These are phyloP conservation scores for Ochropleura plecta DNA, from an alignment of 2,888 invertebrate genomes.

Conservation along the genomic window DNA sequence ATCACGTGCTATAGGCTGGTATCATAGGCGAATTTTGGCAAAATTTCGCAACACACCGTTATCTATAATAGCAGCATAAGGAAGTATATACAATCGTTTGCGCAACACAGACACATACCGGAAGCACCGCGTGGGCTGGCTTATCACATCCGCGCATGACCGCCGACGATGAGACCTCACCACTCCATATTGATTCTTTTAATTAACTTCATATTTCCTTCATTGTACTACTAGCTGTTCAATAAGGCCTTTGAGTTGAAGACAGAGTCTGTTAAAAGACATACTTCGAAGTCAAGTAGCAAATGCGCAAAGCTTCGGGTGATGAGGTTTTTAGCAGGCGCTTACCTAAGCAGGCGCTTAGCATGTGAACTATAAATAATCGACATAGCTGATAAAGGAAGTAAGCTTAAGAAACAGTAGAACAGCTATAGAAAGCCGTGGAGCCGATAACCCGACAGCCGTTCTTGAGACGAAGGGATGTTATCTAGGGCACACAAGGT, in stretches of 20 bases:
- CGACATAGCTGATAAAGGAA: no score
- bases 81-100: slow-evolving; percentile 72
- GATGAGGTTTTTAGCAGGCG: neutral
- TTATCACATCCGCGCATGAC: slow-evolving; percentile 76
- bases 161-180: slow-evolving; percentile 59
- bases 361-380: neutral
- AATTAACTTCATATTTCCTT: slow-evolving; percentile 50
- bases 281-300: slow-evolving; percentile 18
- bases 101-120: slow-evolving; percentile 70
- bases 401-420: neutral
- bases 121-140: slow-evolving; percentile 63
- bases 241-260: neutral
- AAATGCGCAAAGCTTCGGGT: slow-evolving; percentile 6
- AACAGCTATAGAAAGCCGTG: no score
- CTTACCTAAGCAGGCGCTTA: neutral
- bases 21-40: slow-evolving; percentile 76
- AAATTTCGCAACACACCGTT: slow-evolving; percentile 84
- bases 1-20: neutral
- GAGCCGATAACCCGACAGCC: neutral
- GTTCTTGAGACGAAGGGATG: neutral
- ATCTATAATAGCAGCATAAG: slow-evolving; percentile 81
- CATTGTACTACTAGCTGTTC: neutral
- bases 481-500: neutral
- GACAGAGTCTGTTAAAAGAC: neutral
- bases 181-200: slow-evolving; percentile 64